Conservation (phyloP, 92 coral and sea anemone genomes). For the Zoanthus sansibaricus region DNA sequence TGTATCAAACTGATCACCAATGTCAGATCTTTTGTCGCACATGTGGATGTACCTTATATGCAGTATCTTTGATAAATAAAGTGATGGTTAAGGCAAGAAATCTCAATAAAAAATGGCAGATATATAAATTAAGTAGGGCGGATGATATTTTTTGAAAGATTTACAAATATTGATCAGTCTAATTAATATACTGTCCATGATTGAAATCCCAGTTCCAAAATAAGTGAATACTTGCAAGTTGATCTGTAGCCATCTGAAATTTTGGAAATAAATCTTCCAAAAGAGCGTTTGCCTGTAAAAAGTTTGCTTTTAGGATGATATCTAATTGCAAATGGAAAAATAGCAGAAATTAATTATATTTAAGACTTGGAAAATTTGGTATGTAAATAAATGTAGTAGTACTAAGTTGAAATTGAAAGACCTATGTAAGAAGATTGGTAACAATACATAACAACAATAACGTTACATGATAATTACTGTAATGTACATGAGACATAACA, state of each 20-base stretch:
- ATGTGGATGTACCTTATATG: no score
- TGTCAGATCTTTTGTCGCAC: no score
- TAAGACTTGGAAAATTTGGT: no score
- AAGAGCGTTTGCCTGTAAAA: constrained; percentile 49
- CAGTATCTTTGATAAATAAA: no score
- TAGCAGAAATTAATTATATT: constrained; percentile 13
- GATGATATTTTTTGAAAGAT: not conserved
- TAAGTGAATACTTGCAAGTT: constrained; percentile 38
- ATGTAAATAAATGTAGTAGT: no score
- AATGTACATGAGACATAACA: no score
- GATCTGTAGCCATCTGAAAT: constrained; percentile 30
- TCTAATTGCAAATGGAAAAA: constrained; percentile 5
- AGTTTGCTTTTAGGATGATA: constrained; percentile 51
- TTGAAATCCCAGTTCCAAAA: not conserved
- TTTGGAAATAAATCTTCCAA: constrained; percentile 33
- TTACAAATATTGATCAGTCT: not conserved
- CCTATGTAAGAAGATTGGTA: no score
- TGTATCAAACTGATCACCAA: no score
- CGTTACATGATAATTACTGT: no score
- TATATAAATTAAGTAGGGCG: not conserved
- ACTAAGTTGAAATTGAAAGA: no score
- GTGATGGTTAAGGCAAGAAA: no score
- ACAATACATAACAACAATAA: no score
- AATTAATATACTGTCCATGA: not conserved
- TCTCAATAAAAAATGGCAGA: not conserved